Evolutionary conservation across 2,797 vertebrate species (phyloP).

Genomic region (Cichlasoma orientale): DNA sequence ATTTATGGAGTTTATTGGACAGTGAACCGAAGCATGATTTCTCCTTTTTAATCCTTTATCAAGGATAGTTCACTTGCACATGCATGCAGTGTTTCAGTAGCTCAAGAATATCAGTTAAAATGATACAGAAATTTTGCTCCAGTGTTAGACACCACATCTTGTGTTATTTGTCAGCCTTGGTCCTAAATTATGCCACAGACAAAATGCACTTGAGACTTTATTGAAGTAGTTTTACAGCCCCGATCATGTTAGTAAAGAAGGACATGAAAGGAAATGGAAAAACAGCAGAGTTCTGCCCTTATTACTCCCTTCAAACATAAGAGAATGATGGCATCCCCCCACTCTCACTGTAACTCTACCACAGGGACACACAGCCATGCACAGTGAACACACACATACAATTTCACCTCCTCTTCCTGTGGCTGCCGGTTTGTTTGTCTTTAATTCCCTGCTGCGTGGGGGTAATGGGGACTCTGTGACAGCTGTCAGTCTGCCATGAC

Average conservation of each 20-base stretch:
- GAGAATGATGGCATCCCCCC: slow-evolving; percentile 52
- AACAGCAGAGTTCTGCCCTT: slow-evolving; percentile 54
- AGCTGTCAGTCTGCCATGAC: slow-evolving; percentile 84
- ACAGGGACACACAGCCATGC: slow-evolving; percentile 51
- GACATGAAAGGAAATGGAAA: slow-evolving; percentile 65
- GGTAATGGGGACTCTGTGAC: slow-evolving; percentile 81
- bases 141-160: slow-evolving; percentile 10
- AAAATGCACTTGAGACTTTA: slow-evolving; percentile 34
- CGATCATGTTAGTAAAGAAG: slow-evolving; percentile 33
- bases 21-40: slow-evolving; percentile 6
- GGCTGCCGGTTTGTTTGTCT: slow-evolving; percentile 81
- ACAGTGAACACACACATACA: slow-evolving; percentile 40
- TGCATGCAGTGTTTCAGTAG: neutral
- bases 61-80: slow-evolving; percentile 8
- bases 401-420: slow-evolving; percentile 65
- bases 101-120: slow-evolving; percentile 23
- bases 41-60: slow-evolving; percentile 8
- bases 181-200: slow-evolving; percentile 34
- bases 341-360: slow-evolving; percentile 57
- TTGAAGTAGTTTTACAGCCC: slow-evolving; percentile 40
- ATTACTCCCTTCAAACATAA: slow-evolving; percentile 67
- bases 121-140: slow-evolving; percentile 8
- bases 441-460: slow-evolving; percentile 80
- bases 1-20: slow-evolving; percentile 18
- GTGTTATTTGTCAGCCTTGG: slow-evolving; percentile 10